A percentile compares a stretch with the other conserved stretches of the same genome.
Evolutionary conservation across 2,888 invertebrate genomes (phyloP).

Genomic region (Ophion costatus): DNA sequence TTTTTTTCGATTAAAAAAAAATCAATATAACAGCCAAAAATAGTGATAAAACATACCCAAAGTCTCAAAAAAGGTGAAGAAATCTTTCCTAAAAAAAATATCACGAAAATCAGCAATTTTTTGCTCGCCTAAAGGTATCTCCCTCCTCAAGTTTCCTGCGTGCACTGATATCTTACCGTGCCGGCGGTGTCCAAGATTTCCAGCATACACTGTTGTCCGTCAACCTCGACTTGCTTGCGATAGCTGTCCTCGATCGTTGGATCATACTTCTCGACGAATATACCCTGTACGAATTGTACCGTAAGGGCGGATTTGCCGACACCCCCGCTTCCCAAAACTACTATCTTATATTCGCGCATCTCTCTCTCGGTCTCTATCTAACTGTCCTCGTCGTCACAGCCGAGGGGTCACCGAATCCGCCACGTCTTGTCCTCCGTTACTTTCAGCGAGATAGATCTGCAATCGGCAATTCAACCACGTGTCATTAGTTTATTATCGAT

Average conservation of each 20-base stretch:
- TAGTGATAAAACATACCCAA: no score
- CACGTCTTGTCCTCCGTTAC: slow-evolving; percentile 79
- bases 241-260: slow-evolving; percentile 99
- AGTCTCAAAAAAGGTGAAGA: no score
- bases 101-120: background rate
- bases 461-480: slow-evolving; percentile 62
- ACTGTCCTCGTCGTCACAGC: slow-evolving; percentile 78
- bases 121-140: background rate
- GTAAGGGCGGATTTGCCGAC: slow-evolving; percentile 99
- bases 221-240: slow-evolving; percentile 99
- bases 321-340: slow-evolving; percentile 99
- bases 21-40: no score
- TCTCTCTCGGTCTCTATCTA: slow-evolving; percentile 76
- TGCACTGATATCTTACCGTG: slow-evolving; percentile 87
- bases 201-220: slow-evolving; percentile 99
- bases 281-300: slow-evolving; percentile 99
- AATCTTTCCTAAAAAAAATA: no score
- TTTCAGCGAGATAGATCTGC: slow-evolving; percentile 78
- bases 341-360: slow-evolving; percentile 99
- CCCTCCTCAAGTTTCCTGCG: background rate
- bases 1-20: no score
- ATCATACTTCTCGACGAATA: slow-evolving; percentile 99
- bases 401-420: slow-evolving; percentile 81
- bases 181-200: slow-evolving; percentile 99
- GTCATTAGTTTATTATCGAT: slow-evolving; percentile 18